Evolutionary conservation across 2,113 vertebrate species (phyloP).

Genomic region (Oryzias curvinotus): DNA sequence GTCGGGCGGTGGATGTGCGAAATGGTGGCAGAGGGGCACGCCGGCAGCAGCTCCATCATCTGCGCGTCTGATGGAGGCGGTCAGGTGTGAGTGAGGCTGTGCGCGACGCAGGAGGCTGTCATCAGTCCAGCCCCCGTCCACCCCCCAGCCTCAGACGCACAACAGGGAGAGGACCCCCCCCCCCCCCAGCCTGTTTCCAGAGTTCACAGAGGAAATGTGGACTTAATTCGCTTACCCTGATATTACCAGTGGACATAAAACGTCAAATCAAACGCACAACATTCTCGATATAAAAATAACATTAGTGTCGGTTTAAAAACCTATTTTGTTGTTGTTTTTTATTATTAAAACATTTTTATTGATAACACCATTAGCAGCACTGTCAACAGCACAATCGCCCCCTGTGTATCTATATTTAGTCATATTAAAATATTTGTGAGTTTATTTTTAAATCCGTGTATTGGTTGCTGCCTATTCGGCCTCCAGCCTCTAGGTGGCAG

Average conservation of each 20-base stretch:
- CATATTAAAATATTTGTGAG: too few relatives aligned
- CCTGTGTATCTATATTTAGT: too few relatives aligned
- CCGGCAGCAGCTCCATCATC: slow-evolving; percentile 55
- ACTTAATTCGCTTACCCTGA: too few relatives aligned
- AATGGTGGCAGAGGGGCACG: slow-evolving; percentile 55
- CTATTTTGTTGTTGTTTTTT: too few relatives aligned
- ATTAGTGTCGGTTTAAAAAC: too few relatives aligned
- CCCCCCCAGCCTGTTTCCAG: not conserved
- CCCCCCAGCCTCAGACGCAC: slow-evolving; percentile 22
- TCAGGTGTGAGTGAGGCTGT: slow-evolving; percentile 59
- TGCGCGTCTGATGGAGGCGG: slow-evolving; percentile 51
- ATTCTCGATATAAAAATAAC: too few relatives aligned
- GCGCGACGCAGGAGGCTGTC: slow-evolving; percentile 56
- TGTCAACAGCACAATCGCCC: too few relatives aligned
- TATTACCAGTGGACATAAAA: too few relatives aligned
- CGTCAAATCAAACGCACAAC: too few relatives aligned
- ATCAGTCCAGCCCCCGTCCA: slow-evolving; percentile 49
- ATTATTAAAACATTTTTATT: too few relatives aligned
- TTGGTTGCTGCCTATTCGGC: not conserved
- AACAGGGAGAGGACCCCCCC: slow-evolving; percentile 1
- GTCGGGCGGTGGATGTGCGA: slow-evolving; percentile 30
- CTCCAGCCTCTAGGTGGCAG: slow-evolving; percentile 46
- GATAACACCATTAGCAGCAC: too few relatives aligned
- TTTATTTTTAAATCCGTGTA: too few relatives aligned
- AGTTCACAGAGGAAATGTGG: slow-evolving; percentile 3